Evolutionary conservation across 1,140 invertebrate genomes (phyloP).

Genomic region (Ostrea denselamellosa): DNA sequence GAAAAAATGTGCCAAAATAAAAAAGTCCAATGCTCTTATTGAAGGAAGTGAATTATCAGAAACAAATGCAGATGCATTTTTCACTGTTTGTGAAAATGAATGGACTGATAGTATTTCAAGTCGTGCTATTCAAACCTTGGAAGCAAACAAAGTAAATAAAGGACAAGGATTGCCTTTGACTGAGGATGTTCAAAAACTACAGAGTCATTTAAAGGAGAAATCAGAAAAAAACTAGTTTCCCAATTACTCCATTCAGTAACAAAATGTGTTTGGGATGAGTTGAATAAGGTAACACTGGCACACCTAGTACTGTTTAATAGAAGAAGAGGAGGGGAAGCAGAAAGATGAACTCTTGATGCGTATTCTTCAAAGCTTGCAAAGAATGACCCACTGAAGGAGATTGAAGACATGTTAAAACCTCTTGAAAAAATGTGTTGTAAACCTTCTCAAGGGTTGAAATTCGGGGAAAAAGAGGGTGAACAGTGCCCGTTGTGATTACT

Average conservation of each 20-base stretch:
- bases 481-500: conserved; percentile 58
- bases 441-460: conserved; percentile 58
- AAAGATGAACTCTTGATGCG: conserved; percentile 54
- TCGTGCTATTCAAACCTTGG: conserved; percentile 50
- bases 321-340: conserved; percentile 57
- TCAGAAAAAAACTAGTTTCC: not conserved
- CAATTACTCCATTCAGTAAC: conserved; percentile 24
- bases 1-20: conserved; percentile 58
- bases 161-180: conserved; percentile 52
- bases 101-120: conserved; percentile 55
- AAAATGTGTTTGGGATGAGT: conserved; percentile 43
- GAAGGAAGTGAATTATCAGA: conserved; percentile 29
- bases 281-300: conserved; percentile 51
- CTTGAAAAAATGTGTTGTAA: conserved; percentile 58
- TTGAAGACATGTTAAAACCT: conserved; percentile 51
- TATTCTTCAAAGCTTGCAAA: conserved; percentile 43
- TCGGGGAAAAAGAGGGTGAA: conserved; percentile 58
- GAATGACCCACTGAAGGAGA: conserved; percentile 49
- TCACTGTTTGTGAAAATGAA: conserved; percentile 48
- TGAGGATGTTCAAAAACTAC: conserved; percentile 54
- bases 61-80: conserved; percentile 52
- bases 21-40: conserved; percentile 50
- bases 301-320: conserved; percentile 60
- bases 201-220: conserved; percentile 51
- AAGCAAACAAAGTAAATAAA: conserved; percentile 55